Evolutionary conservation across 64 coral and sea anemone genomes (phyloP), one percentile per base, ranked within the genome.

Genomic region (Montipora sp.): DNA sequence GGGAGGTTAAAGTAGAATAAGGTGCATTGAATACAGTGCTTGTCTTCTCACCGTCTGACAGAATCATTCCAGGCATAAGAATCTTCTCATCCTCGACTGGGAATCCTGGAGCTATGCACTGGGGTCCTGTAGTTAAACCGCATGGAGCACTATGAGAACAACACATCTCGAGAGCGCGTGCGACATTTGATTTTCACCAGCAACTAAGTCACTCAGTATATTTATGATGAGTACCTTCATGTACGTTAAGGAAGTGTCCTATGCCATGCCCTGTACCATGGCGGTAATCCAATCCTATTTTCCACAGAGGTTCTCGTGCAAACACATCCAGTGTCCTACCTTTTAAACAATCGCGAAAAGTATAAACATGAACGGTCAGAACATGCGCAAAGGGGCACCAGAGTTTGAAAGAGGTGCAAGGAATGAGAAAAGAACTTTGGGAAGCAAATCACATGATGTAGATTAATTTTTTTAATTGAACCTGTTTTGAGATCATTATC

Each of bases 241-340:
- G 95, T 23, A 97, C 88, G 80, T 97, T 97, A 8, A 97, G 75
- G 58, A 97, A 97, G 53, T 97, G 95, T 10, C 95, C 95, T 77
- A 97, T 97, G 16, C 95, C 95, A 13, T 97, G 95, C 14, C 95
- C 95, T 14, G 95, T 97, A 7, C 95, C 95, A 59, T 97, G 95
- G 15, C 95, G 80, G 20, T 97, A 97, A 63, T 97, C 92, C 15
- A 97, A 83, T 6, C 95, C 95, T 59, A 97, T 75, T 58, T 92
- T 90, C 95, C 95, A 97, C 15, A 97, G 78, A 1, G 95, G 95
- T 45, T 97, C 92, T n/a, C 95, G 60, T 69, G 95, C 95, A 60
- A 97, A 97, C 51, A 97, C 84, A 47, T 97, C 95, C 24, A 97
- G 58, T 60, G 93, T 90, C 69, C 95, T 89, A 43, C 95, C 95